Conservation (phyloP, 2,888 invertebrate species). For the Metopia argyrocephala region DNA sequence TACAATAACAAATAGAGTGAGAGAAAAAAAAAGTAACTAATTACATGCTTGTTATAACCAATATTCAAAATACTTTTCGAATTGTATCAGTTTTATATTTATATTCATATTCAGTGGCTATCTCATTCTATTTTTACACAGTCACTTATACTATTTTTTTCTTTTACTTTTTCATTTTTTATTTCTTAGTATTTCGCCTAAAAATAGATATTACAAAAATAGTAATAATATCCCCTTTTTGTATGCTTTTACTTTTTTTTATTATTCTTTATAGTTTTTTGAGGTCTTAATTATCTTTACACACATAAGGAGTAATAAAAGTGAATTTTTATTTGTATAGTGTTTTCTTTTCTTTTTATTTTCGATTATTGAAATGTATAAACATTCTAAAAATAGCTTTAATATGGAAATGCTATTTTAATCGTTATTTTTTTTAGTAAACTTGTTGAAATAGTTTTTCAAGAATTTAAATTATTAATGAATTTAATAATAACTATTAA, state of each 20-base stretch:
- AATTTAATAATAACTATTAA: too few relatives aligned
- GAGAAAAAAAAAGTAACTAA: slow-evolving; percentile 8
- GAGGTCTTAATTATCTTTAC: slow-evolving; percentile 53
- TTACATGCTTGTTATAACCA: slow-evolving; percentile 12
- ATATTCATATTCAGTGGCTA: not conserved
- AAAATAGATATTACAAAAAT: slow-evolving; percentile 62
- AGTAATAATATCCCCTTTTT: slow-evolving; percentile 29
- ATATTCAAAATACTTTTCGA: slow-evolving; percentile 34
- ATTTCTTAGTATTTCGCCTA: slow-evolving; percentile 3
- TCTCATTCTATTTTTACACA: too few relatives aligned
- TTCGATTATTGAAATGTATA: not conserved
- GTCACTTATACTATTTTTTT: too few relatives aligned
- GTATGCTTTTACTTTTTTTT: not conserved
- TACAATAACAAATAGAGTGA: not conserved
- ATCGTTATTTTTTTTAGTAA: slow-evolving; percentile 23
- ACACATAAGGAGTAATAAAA: slow-evolving; percentile 57
- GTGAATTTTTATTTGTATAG: slow-evolving; percentile 33
- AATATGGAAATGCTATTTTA: not conserved
- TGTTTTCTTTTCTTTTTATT: too few relatives aligned
- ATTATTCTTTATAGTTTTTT: slow-evolving; percentile 10
- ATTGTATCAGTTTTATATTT: slow-evolving; percentile 43
- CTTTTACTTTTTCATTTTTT: slow-evolving; percentile 3
- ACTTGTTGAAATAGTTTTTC: not conserved
- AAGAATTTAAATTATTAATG: too few relatives aligned
- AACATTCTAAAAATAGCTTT: slow-evolving; percentile 18